A percentile compares a stretch with the other conserved stretches of the same genome.
These are phyloP conservation scores for Flabesymbios commensalis DNA, from an alignment of 2,888 invertebrate species.

Conservation along the genomic window DNA sequence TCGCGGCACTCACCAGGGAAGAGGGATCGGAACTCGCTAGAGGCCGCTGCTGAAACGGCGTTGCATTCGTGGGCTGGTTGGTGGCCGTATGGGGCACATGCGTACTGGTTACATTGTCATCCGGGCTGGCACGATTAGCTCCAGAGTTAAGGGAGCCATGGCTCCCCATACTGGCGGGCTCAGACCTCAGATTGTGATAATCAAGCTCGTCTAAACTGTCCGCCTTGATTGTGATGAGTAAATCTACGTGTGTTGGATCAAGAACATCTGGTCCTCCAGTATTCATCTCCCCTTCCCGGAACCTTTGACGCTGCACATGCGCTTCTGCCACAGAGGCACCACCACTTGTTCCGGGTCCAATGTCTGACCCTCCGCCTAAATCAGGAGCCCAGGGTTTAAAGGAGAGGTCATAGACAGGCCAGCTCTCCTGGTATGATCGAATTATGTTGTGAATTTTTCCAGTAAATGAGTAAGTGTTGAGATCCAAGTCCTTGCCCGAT, in stretches of 20 bases:
- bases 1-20: background rate
- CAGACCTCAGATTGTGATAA: conserved; percentile 14
- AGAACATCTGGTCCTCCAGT: background rate
- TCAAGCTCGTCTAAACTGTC: conserved; percentile 20
- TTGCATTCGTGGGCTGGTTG: conserved; percentile 11
- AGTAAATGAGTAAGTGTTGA: conserved; percentile 46
- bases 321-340: background rate
- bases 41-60: background rate
- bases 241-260: conserved; percentile 33
- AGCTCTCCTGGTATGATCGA: conserved; percentile 49
- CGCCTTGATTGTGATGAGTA: conserved; percentile 35
- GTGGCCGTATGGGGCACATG: background rate
- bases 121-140: conserved; percentile 9
- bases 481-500: background rate
- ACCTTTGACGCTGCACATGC: background rate
- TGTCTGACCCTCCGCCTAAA: background rate
- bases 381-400: conserved; percentile 25
- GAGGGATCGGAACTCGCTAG: background rate
- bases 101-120: background rate
- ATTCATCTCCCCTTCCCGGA: background rate
- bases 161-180: conserved; percentile 21
- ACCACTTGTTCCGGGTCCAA: background rate
- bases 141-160: conserved; percentile 14
- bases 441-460: conserved; percentile 56
- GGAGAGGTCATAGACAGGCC: conserved; percentile 53